A percentile compares a stretch with the other conserved stretches of the same genome.
These are phyloP conservation scores for Otus sunia DNA, from an alignment of 2,113 vertebrate genomes.

Conservation along the genomic window DNA sequence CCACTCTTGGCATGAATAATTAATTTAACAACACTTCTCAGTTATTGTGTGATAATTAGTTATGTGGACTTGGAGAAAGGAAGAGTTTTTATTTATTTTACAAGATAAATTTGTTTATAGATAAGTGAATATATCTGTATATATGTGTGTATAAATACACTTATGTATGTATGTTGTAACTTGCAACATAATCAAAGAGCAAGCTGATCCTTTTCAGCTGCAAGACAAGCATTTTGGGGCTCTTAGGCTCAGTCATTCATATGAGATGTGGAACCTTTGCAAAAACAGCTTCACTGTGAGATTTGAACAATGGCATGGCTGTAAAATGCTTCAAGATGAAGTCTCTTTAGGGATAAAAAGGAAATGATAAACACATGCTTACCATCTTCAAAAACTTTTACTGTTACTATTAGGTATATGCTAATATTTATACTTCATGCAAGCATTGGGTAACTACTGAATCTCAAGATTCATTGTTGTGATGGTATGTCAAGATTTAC, in stretches of 20 bases:
- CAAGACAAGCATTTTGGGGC: background rate
- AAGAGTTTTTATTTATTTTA: background rate
- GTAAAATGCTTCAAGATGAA: slow-evolving; percentile 29
- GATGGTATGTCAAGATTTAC: background rate
- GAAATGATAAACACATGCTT: slow-evolving; percentile 31
- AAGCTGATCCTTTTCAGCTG: background rate
- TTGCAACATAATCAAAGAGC: background rate
- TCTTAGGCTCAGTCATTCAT: background rate
- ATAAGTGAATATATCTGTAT: background rate
- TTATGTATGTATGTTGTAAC: background rate
- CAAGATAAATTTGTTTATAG: background rate
- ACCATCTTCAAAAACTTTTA: background rate
- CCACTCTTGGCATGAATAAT: background rate
- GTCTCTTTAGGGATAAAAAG: slow-evolving; percentile 36
- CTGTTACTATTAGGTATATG: background rate
- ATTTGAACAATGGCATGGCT: slow-evolving; percentile 20
- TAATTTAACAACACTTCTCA: slow-evolving; percentile 3
- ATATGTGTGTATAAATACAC: background rate
- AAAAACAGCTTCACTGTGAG: slow-evolving; percentile 45
- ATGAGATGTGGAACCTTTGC: background rate
- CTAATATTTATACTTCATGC: background rate
- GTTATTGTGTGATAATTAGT: background rate
- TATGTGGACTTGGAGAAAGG: background rate
- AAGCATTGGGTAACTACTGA: background rate
- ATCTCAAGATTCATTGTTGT: background rate